Conservation (phyloP, 2,888 invertebrate species). For the Lasioglossum pauxillum region DNA sequence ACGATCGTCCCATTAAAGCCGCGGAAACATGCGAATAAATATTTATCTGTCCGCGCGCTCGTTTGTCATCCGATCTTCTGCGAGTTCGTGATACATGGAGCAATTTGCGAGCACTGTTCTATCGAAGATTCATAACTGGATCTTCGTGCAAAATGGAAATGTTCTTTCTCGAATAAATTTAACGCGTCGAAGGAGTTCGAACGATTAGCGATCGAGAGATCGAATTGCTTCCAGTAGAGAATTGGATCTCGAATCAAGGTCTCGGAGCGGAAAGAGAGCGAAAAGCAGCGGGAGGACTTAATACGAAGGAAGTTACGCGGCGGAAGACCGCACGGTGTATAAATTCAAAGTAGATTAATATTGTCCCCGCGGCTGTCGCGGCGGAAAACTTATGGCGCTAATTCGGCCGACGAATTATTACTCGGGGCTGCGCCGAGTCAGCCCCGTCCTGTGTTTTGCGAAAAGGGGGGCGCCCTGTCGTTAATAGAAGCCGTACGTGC, state of each 20-base stretch:
- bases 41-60: neutral
- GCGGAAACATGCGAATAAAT: neutral
- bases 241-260: neutral
- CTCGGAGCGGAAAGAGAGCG: slow-evolving; percentile 41
- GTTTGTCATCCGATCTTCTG: neutral
- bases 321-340: slow-evolving; percentile 75
- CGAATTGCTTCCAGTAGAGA: neutral
- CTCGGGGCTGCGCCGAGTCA: slow-evolving; percentile 79
- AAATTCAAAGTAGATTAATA: slow-evolving; percentile 84
- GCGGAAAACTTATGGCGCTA: slow-evolving; percentile 83
- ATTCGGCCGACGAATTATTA: slow-evolving; percentile 83
- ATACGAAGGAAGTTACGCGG: slow-evolving; percentile 55
- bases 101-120: neutral
- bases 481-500: slow-evolving; percentile 74
- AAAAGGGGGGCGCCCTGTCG: slow-evolving; percentile 65
- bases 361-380: slow-evolving; percentile 82
- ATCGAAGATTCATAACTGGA: no score
- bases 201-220: neutral
- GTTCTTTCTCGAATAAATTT: no score
- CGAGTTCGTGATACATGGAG: neutral
- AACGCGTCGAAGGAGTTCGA: neutral
- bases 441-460: slow-evolving; percentile 78
- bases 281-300: slow-evolving; percentile 54
- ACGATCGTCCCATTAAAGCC: slow-evolving; percentile 2
- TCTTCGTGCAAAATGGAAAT: neutral